Base-by-base conservation (phyloP, 2,888 invertebrate species). In the Gymnosoma rotundatum region DNA sequence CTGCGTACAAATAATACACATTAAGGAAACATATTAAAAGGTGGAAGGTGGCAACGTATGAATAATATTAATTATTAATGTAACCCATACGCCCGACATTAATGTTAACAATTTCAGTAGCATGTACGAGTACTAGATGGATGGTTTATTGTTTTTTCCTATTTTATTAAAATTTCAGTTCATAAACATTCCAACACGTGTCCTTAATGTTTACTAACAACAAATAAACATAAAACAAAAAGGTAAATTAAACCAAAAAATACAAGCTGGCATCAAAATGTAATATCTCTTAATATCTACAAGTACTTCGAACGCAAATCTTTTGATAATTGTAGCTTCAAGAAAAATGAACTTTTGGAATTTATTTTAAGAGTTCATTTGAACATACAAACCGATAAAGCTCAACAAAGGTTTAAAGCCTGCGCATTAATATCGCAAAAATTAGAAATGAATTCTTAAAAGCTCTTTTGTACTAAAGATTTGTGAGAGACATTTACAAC, bases 101-200 rank as follows among this genome's bases (percentile, higher is more conserved):
- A 32, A 32, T 32, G 8, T 25, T 32, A 32, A 6, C 32, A 32
- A 7, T 32, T 7, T 42, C 10, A 12, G 42, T 42, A 42, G 12
- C 2, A 10, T 10, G 10, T 42, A n/a, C n/a, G n/a, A n/a, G n/a
- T n/a, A n/a, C n/a, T n/a, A 42, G 4, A 12, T 12, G 12, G 12
- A 12, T 25, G 42, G 38, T 66, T 42, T 38, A 25, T 32, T 78
- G 3, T 75, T 56, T 42, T 52, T 21, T 38, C n/a, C n/a, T 64
- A 69, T 67, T 61, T 36, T 61, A 36, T 79, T 76, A 72, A 66
- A 79, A 72, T 58, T 48, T 76, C 25, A 75, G 45, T n/a, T 45
- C 48, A 36, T 66, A 83, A 80, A 76, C 61, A 56, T 61, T 50
- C 50, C 50, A 80, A 58, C 80, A 80, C 80, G 80, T 83, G 80